phyloP scores from a whole-genome alignment of 2,797 vertebrate species.

The Balearica regulorum region DNA sequence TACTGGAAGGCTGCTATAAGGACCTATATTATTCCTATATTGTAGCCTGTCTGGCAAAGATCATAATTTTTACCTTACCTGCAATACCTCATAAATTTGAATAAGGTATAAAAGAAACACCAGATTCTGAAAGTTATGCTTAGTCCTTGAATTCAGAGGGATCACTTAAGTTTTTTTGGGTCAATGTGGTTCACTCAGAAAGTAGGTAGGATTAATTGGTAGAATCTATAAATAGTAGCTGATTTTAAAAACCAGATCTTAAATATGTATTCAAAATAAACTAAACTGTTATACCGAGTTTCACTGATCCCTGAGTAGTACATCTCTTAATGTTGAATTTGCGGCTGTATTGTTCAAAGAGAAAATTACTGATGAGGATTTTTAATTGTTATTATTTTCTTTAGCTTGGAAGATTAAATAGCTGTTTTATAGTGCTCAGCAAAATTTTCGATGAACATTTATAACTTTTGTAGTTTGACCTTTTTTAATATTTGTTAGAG shows the following conservation, averaged over 20 bases:
- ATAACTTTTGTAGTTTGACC: background rate
- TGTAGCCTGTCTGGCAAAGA: background rate
- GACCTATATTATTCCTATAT: background rate
- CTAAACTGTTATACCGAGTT: background rate
- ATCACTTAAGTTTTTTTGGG: background rate
- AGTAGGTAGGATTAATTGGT: background rate
- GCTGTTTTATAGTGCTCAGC: background rate
- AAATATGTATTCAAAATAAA: background rate
- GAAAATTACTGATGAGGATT: background rate
- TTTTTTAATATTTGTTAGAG: background rate
- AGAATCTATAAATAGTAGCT: background rate
- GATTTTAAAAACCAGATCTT: background rate
- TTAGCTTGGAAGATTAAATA: background rate
- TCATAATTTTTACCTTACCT: background rate
- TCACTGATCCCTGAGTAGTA: background rate
- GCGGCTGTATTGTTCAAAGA: background rate
- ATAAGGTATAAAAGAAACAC: background rate
- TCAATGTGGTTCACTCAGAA: background rate
- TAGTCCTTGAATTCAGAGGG: background rate
- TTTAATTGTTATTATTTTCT: background rate
- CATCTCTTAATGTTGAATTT: background rate
- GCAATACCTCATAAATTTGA: background rate
- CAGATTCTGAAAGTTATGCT: background rate
- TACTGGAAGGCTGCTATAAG: no score
- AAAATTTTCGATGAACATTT: background rate